phyloP scores from a whole-genome alignment of 1,140 invertebrate genomes.

The Habropoda laboriosa region DNA sequence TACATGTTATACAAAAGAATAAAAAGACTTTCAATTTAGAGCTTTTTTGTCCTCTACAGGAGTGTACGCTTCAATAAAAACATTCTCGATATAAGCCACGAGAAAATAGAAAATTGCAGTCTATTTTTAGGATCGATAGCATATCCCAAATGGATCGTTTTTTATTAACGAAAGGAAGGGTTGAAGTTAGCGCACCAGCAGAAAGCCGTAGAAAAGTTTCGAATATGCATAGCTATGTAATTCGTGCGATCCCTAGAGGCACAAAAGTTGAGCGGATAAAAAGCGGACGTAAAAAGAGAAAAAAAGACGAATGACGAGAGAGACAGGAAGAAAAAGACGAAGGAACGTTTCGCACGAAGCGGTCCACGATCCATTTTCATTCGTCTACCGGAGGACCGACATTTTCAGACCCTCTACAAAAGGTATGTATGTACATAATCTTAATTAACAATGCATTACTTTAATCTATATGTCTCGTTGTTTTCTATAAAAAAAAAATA shows the following conservation, averaged over 20 bases:
- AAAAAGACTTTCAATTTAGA: not conserved
- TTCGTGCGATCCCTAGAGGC: slow-evolving; percentile 58
- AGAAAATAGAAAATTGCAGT: slow-evolving; percentile 43
- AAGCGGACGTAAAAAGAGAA: slow-evolving; percentile 46
- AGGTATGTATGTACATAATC: slow-evolving; percentile 53
- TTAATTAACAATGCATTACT: not conserved
- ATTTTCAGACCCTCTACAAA: slow-evolving; percentile 45
- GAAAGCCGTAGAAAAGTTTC: slow-evolving; percentile 53
- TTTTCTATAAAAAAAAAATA: not conserved
- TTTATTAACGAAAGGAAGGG: slow-evolving; percentile 59
- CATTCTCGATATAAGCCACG: not conserved
- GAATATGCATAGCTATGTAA: slow-evolving; percentile 67
- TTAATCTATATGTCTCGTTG: not conserved
- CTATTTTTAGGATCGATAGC: slow-evolving; percentile 49
- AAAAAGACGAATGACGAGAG: slow-evolving; percentile 48
- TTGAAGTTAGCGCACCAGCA: slow-evolving; percentile 47
- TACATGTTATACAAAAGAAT: not conserved
- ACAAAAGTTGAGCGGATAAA: slow-evolving; percentile 61
- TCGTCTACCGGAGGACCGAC: slow-evolving; percentile 52
- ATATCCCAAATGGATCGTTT: slow-evolving; percentile 53
- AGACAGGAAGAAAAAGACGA: slow-evolving; percentile 23
- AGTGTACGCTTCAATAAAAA: not conserved
- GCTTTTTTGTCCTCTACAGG: not conserved
- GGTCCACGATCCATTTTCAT: slow-evolving; percentile 60
- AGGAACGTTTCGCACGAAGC: slow-evolving; percentile 42